Base-by-base conservation (phyloP, 2,113 vertebrate genomes). In the Zeus faber region DNA sequence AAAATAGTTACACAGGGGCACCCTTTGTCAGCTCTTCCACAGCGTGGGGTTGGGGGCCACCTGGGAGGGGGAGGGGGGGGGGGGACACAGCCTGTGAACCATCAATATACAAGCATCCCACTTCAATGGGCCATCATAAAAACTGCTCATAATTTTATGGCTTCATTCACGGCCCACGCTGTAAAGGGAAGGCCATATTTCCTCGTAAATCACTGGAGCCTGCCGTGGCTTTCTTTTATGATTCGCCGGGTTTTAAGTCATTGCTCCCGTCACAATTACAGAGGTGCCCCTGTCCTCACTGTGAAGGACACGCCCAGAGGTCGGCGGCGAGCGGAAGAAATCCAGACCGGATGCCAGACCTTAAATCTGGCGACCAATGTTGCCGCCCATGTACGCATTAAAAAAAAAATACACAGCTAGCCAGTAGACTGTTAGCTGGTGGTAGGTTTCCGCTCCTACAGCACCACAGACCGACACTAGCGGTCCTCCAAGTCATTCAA, bases 111-210 rank as follows among this genome's bases (percentile, higher is more conserved):
- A 96, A 96, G 94, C 95, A 94, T 95, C 93, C 92, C 92, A 92
- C 92, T 89, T 90, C 88, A 93, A 98, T 97, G 94, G 93, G 93
- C 94, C 93, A 89, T 95, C 95, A 94, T 98, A 98, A 99, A 98
- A 98, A 94, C 93, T 94, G 93, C 94, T 97, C 95, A 96, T 98
- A 96, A 97, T 99, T 98, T 98, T 95, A 99, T 95, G 92, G 95
- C 95, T 96, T 96, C 95, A 97, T 98, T 97, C 93, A 91, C 93
- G 78, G 93, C 94, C 94, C 95, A 91, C 85, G 91, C 92, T 92
- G 95, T 95, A 97, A 97, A 96, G 93, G 91, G 91, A 91, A 92
- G 91, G 92, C 91, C 90, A 95, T 96, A 96, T 98, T 96, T 98
- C 92, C 85, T 95, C 92, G 88, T 93, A 87, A 89, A 85, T 90